Base-by-base conservation (phyloP, 1,140 invertebrate species). In the Pseudomyrmex cubaensis region DNA sequence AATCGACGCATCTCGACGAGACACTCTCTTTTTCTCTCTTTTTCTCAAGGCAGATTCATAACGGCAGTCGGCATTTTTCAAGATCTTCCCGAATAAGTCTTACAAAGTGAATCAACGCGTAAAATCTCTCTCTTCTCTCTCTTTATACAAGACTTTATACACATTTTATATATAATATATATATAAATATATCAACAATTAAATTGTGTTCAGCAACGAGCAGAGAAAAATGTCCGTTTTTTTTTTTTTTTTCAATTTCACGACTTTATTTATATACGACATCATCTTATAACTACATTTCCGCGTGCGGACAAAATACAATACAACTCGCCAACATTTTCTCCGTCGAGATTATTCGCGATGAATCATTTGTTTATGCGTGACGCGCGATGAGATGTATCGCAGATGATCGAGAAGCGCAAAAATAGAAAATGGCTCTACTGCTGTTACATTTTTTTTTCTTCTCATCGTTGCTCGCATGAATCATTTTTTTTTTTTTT, bases 341-440 rank as follows among this genome's bases (percentile, higher is more conserved):
- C 9, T 52, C 20, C 46, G 13, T 5, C 48, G 20, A 25, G 20
- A 9, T 52, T 35, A 35, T n/a, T 22, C 13, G 50, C 4, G 20
- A 22, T 52, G 64, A 78, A 22, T 69, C 64, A 69, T 15, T 35
- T 50, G 25, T 25, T 59, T 56, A 25, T 17, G 61, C 61, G 62
- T 2, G 35, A 35, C 20, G 25, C 50, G 22, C 12, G 59, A 63
- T 12, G 22, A n/a, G 35, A 57, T 57, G 35, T 17, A 48, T 20
- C 63, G 63, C 20, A 4, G 20, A 59, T 13, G 52, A 46, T 48
- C 46, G 7, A 56, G 20, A 62, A 4, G 61, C 48, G 75, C 76
- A 80, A 46, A 72, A 78, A 70, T 78, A 78, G 54, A 80, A n/a
- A 48, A 70, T 10, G 52, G 54, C 64, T 57, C 54, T 25, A 63